Evolutionary conservation across 1,140 invertebrate species (phyloP), one percentile per base, ranked within the genome.

Genomic region (Lepidotrigona ventralis): DNA sequence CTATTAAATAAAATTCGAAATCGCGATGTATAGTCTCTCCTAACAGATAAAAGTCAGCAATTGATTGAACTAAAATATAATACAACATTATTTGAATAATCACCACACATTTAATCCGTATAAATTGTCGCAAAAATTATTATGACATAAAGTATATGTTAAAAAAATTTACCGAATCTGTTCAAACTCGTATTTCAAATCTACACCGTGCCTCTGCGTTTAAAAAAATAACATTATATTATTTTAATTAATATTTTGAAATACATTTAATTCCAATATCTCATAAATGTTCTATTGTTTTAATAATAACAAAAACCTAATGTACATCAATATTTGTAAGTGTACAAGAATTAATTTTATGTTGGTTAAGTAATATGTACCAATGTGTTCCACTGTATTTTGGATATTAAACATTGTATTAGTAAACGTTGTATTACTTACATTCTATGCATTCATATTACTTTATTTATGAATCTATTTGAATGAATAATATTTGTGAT

Each of bases 261-360:
- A 39, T 33, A 79, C 79, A 73, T 60, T 79, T 71, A 74, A 72
- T 82, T 77, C 5, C 46, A 77, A 46, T 64, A 85, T 64, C 84
- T 79, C 39, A 81, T 86, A 79, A 88, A 82, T 88, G 53, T 81
- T 87, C 79, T 64, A 64, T 70, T 79, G 29, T 70, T 84, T 86
- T 86, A 86, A 84, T 85, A 74, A 85, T 79, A 80, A 58, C 63
- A 39, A 23, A 81, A 88, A 81, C 72, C 74, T 89, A 88, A 88
- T 73, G 54, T 89, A 88, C 74, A 89, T 88, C 11, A 68, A 89
- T 88, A 88, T 84, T 85, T 83, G 63, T 86, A 79, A 77, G 86
- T 86, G 73, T 84, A 81, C 79, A 81, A 51, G 66, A 81, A 84
- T 79, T 88, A 75, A n/a, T 54, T 74, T 88, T 86, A 88, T 81